phyloP scores from a whole-genome alignment of 2,113 vertebrate genomes.

The Phoxinus phoxinus region DNA sequence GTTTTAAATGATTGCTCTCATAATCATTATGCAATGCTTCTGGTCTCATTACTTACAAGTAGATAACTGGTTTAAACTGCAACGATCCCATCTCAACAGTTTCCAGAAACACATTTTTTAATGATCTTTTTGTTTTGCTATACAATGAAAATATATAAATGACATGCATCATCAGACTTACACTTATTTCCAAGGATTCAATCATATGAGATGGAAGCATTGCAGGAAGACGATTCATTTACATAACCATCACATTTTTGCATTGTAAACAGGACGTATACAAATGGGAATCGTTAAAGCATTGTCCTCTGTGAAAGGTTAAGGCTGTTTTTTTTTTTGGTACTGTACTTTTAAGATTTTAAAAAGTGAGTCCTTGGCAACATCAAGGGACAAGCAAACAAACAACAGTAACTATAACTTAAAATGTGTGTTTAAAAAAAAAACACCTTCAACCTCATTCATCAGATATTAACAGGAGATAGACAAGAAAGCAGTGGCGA shows the following conservation, averaged over 20 bases:
- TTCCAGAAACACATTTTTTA: conserved; percentile 18
- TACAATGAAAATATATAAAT: background rate
- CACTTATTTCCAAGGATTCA: background rate
- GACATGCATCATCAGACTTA: background rate
- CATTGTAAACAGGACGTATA: background rate
- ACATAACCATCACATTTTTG: background rate
- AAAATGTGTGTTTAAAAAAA: too few species aligned
- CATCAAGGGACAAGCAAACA: background rate
- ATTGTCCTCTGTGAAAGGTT: too few species aligned
- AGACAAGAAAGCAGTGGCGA: background rate
- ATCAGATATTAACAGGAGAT: background rate
- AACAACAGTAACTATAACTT: background rate
- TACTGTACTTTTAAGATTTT: background rate
- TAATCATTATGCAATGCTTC: background rate
- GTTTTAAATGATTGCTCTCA: conserved; percentile 14
- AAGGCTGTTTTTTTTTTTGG: background rate
- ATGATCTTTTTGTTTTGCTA: background rate
- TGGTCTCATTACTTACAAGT: conserved; percentile 3
- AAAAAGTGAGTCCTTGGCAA: background rate
- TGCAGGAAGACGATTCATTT: background rate
- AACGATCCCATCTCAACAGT: background rate
- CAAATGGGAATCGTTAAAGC: background rate
- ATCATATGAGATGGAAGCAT: background rate
- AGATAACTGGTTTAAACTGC: conserved; percentile 4
- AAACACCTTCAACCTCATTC: background rate